phyloP scores from a whole-genome alignment of 2,797 vertebrate species.

The Argyrosomus regius region DNA sequence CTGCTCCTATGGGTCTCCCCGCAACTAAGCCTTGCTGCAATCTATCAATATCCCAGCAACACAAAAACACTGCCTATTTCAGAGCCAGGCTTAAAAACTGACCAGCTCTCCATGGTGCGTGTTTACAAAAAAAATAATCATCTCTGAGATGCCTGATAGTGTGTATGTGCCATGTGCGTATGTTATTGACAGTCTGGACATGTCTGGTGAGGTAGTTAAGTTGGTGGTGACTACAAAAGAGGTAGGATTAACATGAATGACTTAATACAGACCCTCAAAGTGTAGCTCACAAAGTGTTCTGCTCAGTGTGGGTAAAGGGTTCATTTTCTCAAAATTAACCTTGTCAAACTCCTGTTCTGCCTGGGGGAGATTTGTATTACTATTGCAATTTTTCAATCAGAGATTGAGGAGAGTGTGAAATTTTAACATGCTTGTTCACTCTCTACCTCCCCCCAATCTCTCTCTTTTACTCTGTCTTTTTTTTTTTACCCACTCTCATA shows the following conservation, averaged over 20 bases:
- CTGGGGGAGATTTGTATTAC: constrained; percentile 77
- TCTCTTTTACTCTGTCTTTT: constrained; percentile 23
- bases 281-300: constrained; percentile 49
- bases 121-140: constrained; percentile 15
- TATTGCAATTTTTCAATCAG: constrained; percentile 83
- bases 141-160: constrained; percentile 21
- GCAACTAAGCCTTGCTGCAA: constrained; percentile 60
- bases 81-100: constrained; percentile 21
- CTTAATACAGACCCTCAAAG: constrained; percentile 51
- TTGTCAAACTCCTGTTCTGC: constrained; percentile 74
- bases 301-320: constrained; percentile 69
- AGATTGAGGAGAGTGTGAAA: constrained; percentile 80
- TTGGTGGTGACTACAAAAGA: constrained; percentile 42
- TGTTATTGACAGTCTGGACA: constrained; percentile 28
- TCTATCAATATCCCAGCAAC: constrained; percentile 66
- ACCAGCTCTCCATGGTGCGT: constrained; percentile 15
- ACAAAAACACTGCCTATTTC: constrained; percentile 47
- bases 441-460: constrained; percentile 15
- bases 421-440: constrained; percentile 73
- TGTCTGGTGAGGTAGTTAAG: constrained; percentile 30
- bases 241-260: constrained; percentile 59
- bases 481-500: constrained; percentile 21
- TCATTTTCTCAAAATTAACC: constrained; percentile 81
- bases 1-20: constrained; percentile 64
- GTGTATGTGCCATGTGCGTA: constrained; percentile 28